Evolutionary conservation across 2,797 vertebrate genomes (phyloP).

Genomic region (Anas acuta): DNA sequence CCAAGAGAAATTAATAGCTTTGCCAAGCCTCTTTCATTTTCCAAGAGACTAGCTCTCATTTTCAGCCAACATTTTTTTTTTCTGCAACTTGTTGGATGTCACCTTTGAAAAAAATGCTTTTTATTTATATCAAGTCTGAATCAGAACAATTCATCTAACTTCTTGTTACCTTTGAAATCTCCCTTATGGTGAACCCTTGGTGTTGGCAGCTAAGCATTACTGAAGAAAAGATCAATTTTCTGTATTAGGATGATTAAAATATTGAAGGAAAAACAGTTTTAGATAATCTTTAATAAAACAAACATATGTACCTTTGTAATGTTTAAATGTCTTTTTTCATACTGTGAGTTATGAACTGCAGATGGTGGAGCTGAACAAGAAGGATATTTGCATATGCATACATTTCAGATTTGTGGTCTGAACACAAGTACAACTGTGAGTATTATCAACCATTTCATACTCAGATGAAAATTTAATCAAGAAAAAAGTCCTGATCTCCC

Average conservation of each 20-base stretch:
- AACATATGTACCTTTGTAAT: not conserved
- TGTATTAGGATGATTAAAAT: not conserved
- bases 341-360: not conserved
- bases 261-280: not conserved
- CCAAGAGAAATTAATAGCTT: not conserved
- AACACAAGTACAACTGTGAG: not conserved
- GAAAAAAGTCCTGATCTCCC: not conserved
- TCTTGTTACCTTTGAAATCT: conserved; percentile 5
- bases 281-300: not conserved
- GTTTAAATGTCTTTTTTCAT: not conserved
- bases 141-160: not conserved
- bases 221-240: not conserved
- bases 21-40: conserved; percentile 10
- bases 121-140: not conserved
- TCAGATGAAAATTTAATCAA: not conserved
- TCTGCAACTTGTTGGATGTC: conserved; percentile 10
- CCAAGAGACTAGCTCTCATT: not conserved
- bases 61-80: conserved; percentile 22
- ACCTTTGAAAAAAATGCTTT: conserved; percentile 15
- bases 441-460: not conserved
- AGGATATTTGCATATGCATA: not conserved
- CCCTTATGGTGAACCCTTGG: not conserved
- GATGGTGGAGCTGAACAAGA: not conserved
- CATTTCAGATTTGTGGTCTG: not conserved
- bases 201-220: not conserved